A percentile compares a stretch with the other conserved stretches of the same genome.
Evolutionary conservation across 2,797 vertebrate species (phyloP).

Genomic region (Anas acuta): DNA sequence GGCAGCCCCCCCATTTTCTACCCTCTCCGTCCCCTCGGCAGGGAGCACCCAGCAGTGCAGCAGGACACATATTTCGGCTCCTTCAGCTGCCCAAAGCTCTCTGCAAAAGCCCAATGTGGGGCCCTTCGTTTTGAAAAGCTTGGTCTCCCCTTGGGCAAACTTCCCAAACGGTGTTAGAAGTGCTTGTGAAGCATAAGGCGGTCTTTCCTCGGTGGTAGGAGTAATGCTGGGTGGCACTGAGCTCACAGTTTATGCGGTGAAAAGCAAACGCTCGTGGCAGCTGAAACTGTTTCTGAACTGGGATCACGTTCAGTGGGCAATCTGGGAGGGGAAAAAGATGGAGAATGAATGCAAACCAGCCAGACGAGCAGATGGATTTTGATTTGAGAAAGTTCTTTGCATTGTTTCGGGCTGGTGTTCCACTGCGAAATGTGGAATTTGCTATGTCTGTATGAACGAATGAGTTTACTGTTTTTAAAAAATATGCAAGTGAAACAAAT

Average conservation of each 20-base stretch:
- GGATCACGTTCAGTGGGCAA: not conserved
- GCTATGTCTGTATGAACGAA: not conserved
- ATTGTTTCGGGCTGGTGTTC: not conserved
- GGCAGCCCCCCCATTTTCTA: not conserved
- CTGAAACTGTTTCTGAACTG: not conserved
- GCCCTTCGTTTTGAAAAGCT: not conserved
- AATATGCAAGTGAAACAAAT: not conserved
- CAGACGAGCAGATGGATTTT: not conserved
- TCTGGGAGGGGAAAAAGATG: not conserved
- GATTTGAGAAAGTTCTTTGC: not conserved
- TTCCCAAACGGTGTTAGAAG: not conserved
- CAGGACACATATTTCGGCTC: not conserved
- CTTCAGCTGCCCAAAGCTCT: not conserved
- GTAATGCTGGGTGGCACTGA: not conserved
- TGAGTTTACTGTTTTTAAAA: not conserved
- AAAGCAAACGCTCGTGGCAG: not conserved
- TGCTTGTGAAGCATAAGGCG: not conserved
- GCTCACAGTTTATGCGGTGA: not conserved
- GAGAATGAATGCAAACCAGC: not conserved
- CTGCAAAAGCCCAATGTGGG: not conserved
- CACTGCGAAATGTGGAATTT: not conserved
- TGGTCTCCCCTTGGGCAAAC: not conserved
- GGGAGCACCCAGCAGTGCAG: not conserved
- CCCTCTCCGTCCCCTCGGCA: rapidly evolving
- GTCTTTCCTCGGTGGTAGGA: not conserved